Evolutionary conservation across 35 echinoderm and acorn worm species (phyloP), one percentile per base, ranked within the genome.

Genomic region (Apostichopus japonicus): DNA sequence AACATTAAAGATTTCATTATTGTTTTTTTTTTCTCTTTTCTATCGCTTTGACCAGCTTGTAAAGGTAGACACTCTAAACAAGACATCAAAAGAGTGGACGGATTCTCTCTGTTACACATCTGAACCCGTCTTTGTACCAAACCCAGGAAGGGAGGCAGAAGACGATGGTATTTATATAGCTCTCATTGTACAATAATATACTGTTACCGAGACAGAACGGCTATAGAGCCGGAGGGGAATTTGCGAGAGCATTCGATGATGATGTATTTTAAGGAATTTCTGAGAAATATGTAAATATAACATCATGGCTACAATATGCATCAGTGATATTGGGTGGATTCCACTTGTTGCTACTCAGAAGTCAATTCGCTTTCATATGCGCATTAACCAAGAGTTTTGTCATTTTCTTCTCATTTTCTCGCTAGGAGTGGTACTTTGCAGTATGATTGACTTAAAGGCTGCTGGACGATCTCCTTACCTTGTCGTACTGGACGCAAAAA

Each of bases 341-440:
- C 63, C 19, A 19, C 11, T 67, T 67, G 63, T 3, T 67, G 63
- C 9, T 67, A 19, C 63, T 67, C 11, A 67, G 63, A 67, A 8
- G 4, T 67, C 19, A 67, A 15, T 19, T 15, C 9, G 6, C 63
- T 19, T 67, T 3, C 63, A 67, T 67, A 67, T 67, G 63, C 11
- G 63, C 63, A 67, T 44, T 44, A 44, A 44, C 33, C 33, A 44
- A 44, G 33, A 44, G 2, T 44, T 44, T 44, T 44, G 33, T 44
- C 33, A 44, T 44, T 44, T 44, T 44, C 33, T 44, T 90, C 77
- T 63, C 24, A 25, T 78, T 90, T 77, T 15, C 58, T 93, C 88
- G 1, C 65, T 44, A 97, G 96, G 96, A 8, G 96, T 97, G 3
- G 91, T 97, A 9, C 53, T 97, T 4, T 97, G 91, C 6, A 87